Percentiles rank a stretch among this genome's conserved stretches.
phyloP scores from a whole-genome alignment of 2,888 invertebrate genomes.

The Microctonus brassicae region DNA sequence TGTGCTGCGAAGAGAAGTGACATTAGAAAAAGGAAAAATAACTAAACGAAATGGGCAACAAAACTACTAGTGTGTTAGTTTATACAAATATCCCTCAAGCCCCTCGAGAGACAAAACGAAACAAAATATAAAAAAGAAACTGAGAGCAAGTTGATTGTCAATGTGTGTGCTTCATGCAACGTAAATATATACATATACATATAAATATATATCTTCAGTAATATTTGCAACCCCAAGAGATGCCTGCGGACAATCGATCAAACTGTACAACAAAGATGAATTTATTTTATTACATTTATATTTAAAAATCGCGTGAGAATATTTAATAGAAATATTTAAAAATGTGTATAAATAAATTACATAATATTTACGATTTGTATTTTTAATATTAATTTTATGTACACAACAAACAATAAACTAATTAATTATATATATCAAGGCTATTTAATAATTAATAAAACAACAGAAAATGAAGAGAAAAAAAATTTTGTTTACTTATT shows the following conservation, averaged over 20 bases:
- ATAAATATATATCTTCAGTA: no score
- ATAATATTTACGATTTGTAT: no score
- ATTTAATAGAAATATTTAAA: no score
- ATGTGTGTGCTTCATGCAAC: neutral
- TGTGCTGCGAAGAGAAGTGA: conserved; percentile 33
- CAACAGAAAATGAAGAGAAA: no score
- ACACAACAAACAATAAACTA: no score
- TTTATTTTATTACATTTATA: neutral
- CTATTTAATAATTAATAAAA: no score
- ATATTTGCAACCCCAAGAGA: conserved; percentile 43
- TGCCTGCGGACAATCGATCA: conserved; percentile 42
- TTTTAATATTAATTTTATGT: no score
- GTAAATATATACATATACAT: conserved; percentile 1
- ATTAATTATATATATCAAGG: no score
- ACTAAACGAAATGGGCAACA: conserved; percentile 38
- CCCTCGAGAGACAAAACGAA: conserved; percentile 32
- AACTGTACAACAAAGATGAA: conserved; percentile 13
- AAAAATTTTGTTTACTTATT: no score
- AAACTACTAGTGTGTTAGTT: conserved; percentile 18
- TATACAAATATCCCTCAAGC: conserved; percentile 22
- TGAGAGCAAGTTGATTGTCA: neutral
- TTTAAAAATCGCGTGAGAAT: conserved; percentile 1
- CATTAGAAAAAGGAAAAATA: conserved; percentile 38
- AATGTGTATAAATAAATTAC: no score
- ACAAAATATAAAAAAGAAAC: conserved; percentile 7